Evolutionary conservation across 64 coral and sea anemone species (phyloP), one percentile per base, ranked within the genome.

Genomic region (Pocillopora damicornis): DNA sequence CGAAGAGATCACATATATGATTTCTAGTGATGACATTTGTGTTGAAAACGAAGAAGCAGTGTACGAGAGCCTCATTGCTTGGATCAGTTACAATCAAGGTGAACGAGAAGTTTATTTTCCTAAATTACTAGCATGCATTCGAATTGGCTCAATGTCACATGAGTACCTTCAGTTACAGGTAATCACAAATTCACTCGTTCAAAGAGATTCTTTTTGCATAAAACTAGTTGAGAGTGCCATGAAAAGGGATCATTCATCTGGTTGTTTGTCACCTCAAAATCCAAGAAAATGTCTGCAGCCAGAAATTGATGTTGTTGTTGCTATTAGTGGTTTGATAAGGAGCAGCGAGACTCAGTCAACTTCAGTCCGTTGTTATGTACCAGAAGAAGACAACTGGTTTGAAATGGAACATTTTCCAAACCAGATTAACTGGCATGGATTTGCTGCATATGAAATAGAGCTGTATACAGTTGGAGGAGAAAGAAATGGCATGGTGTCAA

Each of bases 381-480:
- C 88, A 14, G 69, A 76, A 16, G 69, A 82, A 83, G 73, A 82
- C 65, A 90, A 73, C 16, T 90, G 88, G 88, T 81, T 79, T 15
- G 79, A 73, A 73, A 25, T 90, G 88, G 30, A 69, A 14, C 64
- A 82, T 22, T 82, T 80, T 62, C 79, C 78, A 20, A 62, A 61
- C 23, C 78, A 79, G 74, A 79, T 79, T 62, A 80, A 90, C 78
- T 79, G 80, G 63, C 78, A 90, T 90, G 78, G 78, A 37, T 79
- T 90, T 11, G 73, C 62, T 61, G 88, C 42, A 13, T 51, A 36
- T 56, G 68, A 90, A 35, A 56, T 36, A 14, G 88, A 82, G 71
- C 34, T 90, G 35, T 90, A 82, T 74, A 74, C 88, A 37, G 79
- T 90, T 61, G 88, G 88, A 38, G 80, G 78, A 7, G 80, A 90